Base-by-base conservation (phyloP, 2,797 vertebrate species). In the Pagetopsis macropterus region DNA sequence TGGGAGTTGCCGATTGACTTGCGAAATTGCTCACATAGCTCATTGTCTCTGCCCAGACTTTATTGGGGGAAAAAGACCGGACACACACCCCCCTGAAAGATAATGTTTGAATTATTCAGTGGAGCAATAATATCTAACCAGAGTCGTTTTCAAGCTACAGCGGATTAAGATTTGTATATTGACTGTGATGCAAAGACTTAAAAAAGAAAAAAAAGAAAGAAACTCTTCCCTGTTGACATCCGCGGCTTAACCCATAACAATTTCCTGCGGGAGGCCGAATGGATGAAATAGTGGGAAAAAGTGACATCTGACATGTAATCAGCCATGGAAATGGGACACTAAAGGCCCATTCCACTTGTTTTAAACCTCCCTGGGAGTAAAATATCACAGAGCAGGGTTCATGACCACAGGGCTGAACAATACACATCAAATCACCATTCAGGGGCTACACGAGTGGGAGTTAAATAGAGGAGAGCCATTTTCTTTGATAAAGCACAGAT, bases 1-100 rank as follows among this genome's bases (percentile, higher is more conserved):
- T 68, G 87, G 86, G 87, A 89, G 85, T 83, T 75, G 82, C 79
- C 75, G 70, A 91, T 89, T 89, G 91, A 91, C 90, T 93, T 48
- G 73, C 13, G 51, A 88, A 88, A 88, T 86, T 80, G 91, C 90
- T 84, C 88, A 68, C 88, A 85, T 75, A 91, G 86, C 90, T 91
- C 85, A 92, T 89, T 90, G 84, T 93, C 80, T 78, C 84, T 85
- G 77, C 75, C 79, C 75, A 83, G 81, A 86, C 74, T 63, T 84
- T 63, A 83, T 87, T 79, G 21, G 4, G 37, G 46, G 65, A 10
- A 67, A 76, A 79, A 54, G 44, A 44, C 51, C 62, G 65, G 59
- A 68, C 81, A 43, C 66, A 68, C 81, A 43, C 66, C 70, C 75
- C 72, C 46, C 54, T 19, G 27, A 76, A 88, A 81, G 65, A 80